These are phyloP conservation scores for Lepidocyrtoides sp. DNA, from an alignment of 2,888 invertebrate species.

Conservation along the genomic window DNA sequence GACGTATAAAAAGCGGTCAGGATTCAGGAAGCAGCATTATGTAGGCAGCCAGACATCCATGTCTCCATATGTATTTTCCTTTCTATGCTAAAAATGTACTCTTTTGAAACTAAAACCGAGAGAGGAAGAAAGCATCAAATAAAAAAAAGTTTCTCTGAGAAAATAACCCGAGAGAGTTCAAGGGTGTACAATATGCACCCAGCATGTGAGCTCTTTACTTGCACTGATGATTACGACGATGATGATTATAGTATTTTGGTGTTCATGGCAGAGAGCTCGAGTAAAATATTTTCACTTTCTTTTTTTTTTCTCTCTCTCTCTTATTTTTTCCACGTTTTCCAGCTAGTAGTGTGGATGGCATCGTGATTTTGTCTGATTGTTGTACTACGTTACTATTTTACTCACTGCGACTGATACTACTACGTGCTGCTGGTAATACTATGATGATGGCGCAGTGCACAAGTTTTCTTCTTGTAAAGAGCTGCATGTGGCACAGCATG, in stretches of 20 bases:
- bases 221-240: neutral
- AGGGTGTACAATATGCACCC: constrained; percentile 63
- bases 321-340: constrained; percentile 29
- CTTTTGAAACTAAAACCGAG: constrained; percentile 45
- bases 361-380: constrained; percentile 32
- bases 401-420: neutral
- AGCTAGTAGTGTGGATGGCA: constrained; percentile 53
- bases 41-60: neutral
- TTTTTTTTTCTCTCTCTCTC: no score
- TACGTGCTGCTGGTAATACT: neutral
- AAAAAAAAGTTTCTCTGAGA: constrained; percentile 41
- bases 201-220: constrained; percentile 48
- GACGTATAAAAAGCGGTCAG: no score
- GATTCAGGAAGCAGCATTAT: no score
- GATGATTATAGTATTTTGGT: constrained; percentile 36
- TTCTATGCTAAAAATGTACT: constrained; percentile 17
- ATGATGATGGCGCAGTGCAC: neutral
- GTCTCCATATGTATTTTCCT: neutral
- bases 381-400: neutral
- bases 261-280: neutral
- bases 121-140: constrained; percentile 70
- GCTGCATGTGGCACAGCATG: constrained; percentile 69
- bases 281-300: constrained; percentile 45
- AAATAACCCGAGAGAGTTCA: constrained; percentile 63
- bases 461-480: constrained; percentile 18